A percentile compares a stretch with the other conserved stretches of the same genome.
Evolutionary conservation across 2,888 invertebrate genomes (phyloP).

Genomic region (Caenorhabditis japonica): DNA sequence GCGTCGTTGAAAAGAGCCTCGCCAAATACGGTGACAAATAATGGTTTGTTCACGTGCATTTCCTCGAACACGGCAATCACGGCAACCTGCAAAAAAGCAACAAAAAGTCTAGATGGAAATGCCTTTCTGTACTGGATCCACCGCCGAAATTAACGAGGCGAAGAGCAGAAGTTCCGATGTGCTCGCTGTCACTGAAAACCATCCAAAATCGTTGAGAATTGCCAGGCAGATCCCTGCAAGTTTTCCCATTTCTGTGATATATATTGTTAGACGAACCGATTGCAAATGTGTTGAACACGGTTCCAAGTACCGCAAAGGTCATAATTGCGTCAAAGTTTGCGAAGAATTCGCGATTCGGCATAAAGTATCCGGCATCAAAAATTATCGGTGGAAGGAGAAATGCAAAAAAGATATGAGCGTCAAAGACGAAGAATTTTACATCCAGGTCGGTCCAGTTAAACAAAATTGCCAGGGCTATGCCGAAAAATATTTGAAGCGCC

Average conservation of each 20-base stretch:
- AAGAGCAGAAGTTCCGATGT: constrained; percentile 52
- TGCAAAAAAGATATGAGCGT: constrained; percentile 89
- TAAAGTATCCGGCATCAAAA: constrained; percentile 96
- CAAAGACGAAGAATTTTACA: constrained; percentile 30
- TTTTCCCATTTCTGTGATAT: too few species aligned
- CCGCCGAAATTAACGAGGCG: constrained; percentile 56
- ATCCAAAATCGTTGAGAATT: constrained; percentile 11
- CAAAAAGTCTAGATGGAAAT: background rate
- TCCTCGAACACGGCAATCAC: constrained; percentile 60
- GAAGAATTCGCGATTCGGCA: constrained; percentile 97
- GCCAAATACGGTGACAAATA: constrained; percentile 97
- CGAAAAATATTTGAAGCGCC: constrained; percentile 27
- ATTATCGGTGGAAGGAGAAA: constrained; percentile 98
- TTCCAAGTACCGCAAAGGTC: constrained; percentile 90
- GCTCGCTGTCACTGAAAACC: constrained; percentile 22
- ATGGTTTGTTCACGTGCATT: constrained; percentile 91
- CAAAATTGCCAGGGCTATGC: background rate
- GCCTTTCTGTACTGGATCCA: constrained; percentile 47
- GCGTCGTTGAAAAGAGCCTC: constrained; percentile 97
- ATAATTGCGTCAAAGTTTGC: constrained; percentile 95
- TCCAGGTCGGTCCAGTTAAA: background rate
- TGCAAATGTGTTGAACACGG: constrained; percentile 90
- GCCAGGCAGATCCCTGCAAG: constrained; percentile 21
- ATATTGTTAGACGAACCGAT: too few species aligned
- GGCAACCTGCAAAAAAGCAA: too few species aligned